Conservation (phyloP, 1,140 invertebrate genomes). For the Lepeophtheirus salmonis region DNA sequence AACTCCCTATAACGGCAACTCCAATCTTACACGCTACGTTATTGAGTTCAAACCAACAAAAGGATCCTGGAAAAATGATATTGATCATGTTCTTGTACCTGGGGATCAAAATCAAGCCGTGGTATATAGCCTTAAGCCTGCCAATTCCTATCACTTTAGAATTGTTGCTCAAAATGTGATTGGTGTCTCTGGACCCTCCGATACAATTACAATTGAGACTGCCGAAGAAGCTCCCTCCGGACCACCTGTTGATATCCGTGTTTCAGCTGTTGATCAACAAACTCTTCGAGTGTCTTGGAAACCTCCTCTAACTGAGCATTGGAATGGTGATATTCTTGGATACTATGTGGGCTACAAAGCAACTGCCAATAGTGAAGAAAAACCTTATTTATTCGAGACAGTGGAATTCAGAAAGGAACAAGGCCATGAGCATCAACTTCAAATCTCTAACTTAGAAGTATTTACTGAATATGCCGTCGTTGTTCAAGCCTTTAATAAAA, state of each 20-base stretch:
- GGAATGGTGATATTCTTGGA: conserved; percentile 66
- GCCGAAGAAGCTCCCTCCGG: conserved; percentile 61
- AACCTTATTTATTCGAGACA: conserved; percentile 74
- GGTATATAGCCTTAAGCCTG: conserved; percentile 67
- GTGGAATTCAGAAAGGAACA: conserved; percentile 77
- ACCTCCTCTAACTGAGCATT: conserved; percentile 62
- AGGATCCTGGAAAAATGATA: conserved; percentile 46
- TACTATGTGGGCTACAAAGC: conserved; percentile 24
- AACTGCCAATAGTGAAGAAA: conserved; percentile 35
- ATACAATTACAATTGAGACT: conserved; percentile 76
- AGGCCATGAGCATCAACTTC: conserved; percentile 59
- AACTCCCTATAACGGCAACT: conserved; percentile 83
- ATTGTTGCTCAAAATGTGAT: conserved; percentile 88
- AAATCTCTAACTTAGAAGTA: conserved; percentile 60
- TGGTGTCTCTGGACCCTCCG: conserved; percentile 70
- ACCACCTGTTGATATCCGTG: conserved; percentile 45
- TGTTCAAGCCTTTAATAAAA: conserved; percentile 83
- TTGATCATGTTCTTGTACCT: conserved; percentile 61
- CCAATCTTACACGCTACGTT: conserved; percentile 70
- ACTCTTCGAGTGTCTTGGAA: conserved; percentile 84
- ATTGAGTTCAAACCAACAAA: conserved; percentile 83
- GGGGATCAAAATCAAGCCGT: conserved; percentile 65
- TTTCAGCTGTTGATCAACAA: conserved; percentile 76
- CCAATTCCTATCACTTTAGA: conserved; percentile 73
- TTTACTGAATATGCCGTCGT: conserved; percentile 88